A percentile compares a stretch with the other conserved stretches of the same genome.
These are phyloP conservation scores for Nasonia oneida DNA, from an alignment of 2,888 invertebrate species.

Conservation along the genomic window DNA sequence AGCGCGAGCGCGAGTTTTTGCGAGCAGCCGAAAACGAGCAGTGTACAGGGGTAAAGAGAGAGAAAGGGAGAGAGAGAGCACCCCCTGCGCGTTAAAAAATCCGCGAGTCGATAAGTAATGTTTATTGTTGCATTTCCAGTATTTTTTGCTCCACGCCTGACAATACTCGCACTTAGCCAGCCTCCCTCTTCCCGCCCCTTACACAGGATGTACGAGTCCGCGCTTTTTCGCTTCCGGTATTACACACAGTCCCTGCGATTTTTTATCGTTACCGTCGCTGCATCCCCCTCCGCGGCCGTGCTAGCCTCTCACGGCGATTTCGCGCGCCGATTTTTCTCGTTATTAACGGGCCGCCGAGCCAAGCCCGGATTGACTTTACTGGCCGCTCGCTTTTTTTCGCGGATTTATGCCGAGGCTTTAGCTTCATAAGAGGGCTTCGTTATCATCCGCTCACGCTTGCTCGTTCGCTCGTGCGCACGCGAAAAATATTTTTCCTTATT, in stretches of 20 bases:
- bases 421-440: conserved; percentile 55
- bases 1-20: conserved; percentile 72
- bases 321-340: conserved; percentile 73
- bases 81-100: conserved; percentile 73
- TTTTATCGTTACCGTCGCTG: conserved; percentile 60
- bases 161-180: conserved; percentile 49
- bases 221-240: conserved; percentile 58
- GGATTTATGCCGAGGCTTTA: conserved; percentile 59
- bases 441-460: conserved; percentile 42
- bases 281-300: conserved; percentile 47
- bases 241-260: conserved; percentile 53
- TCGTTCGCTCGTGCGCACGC: background rate
- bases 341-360: conserved; percentile 67
- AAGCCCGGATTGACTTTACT: conserved; percentile 61
- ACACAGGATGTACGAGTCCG: conserved; percentile 16
- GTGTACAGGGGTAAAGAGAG: conserved; percentile 53
- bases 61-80: conserved; percentile 23
- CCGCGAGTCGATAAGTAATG: conserved; percentile 78
- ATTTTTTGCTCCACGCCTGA: conserved; percentile 56
- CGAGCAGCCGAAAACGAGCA: conserved; percentile 53
- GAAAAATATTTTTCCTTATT: conserved; percentile 47
- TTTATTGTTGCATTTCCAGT: conserved; percentile 78
- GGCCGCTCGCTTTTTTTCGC: conserved; percentile 61
- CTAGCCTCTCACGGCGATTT: conserved; percentile 51
- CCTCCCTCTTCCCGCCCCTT: background rate